Evolutionary conservation across 1,140 invertebrate species (phyloP).

Genomic region (Aphelenchoides fujianensis): DNA sequence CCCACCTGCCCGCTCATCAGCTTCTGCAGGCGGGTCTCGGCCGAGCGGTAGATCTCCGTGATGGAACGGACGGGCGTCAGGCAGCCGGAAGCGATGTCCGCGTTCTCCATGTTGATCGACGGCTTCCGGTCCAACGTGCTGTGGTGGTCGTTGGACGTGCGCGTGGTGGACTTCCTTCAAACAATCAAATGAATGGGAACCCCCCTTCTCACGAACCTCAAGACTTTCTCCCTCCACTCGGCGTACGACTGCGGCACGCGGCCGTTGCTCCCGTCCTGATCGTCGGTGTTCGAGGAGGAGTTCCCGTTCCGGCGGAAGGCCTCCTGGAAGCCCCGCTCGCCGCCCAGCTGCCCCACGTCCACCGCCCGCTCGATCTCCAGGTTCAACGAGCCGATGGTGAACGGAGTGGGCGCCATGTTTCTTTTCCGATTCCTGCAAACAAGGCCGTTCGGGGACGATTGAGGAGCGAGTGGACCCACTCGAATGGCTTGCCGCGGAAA

Average conservation of each 20-base stretch:
- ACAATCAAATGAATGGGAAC: too few species aligned
- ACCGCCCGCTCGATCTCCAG: conserved; percentile 12
- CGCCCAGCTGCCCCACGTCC: conserved; percentile 11
- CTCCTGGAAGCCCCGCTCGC: conserved; percentile 18
- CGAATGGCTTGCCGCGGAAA: conserved; percentile 12
- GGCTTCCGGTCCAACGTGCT: conserved; percentile 11
- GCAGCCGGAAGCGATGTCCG: conserved; percentile 10
- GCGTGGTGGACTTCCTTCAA: conserved; percentile 1
- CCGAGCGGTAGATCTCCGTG: conserved; percentile 50
- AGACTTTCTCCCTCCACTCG: conserved; percentile 39
- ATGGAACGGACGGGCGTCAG: conserved; percentile 46
- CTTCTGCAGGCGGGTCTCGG: conserved; percentile 46
- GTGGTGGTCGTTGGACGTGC: not conserved
- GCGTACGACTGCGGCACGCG: conserved; percentile 37
- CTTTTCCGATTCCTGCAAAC: conserved; percentile 1
- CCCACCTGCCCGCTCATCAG: conserved; percentile 24
- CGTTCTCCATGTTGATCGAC: not conserved
- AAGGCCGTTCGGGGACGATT: not conserved
- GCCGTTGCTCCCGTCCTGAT: conserved; percentile 18
- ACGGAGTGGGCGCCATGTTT: conserved; percentile 10
- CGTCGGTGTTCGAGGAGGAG: conserved; percentile 22
- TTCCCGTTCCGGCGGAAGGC: conserved; percentile 26
- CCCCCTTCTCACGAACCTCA: too few species aligned
- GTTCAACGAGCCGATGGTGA: not conserved
- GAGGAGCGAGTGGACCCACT: not conserved